These are phyloP conservation scores for Crypturellus tataupa DNA, from an alignment of 2,797 vertebrate species.

Conservation along the genomic window DNA sequence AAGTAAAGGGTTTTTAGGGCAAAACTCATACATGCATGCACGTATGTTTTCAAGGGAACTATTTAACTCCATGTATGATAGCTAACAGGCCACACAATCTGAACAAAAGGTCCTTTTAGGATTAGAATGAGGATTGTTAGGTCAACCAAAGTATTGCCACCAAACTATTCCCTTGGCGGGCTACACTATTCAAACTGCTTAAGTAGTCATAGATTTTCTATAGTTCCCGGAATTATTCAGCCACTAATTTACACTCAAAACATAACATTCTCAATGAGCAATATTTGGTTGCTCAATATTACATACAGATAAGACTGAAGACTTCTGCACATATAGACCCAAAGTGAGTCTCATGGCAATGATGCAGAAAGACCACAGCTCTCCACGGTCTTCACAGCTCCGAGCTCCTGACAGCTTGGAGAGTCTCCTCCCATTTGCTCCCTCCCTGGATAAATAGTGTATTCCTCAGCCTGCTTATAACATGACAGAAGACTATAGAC, in stretches of 20 bases:
- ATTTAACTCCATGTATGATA: not conserved
- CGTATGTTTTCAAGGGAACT: not conserved
- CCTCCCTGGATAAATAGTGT: not conserved
- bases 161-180: not conserved
- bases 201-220: not conserved
- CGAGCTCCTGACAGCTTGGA: not conserved
- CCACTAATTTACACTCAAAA: not conserved
- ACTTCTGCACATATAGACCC: not conserved
- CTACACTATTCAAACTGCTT: not conserved
- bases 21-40: not conserved
- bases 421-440: not conserved
- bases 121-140: not conserved
- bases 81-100: not conserved
- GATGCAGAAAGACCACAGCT: not conserved
- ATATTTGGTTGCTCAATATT: not conserved
- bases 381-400: not conserved
- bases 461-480: not conserved
- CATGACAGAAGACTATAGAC: slow-evolving; percentile 11
- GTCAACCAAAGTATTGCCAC: not conserved
- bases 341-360: not conserved
- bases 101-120: not conserved
- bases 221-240: not conserved
- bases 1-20: not conserved
- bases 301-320: not conserved
- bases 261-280: not conserved